phyloP scores from a whole-genome alignment of 2,888 invertebrate genomes.

The Halictus ligatus region DNA sequence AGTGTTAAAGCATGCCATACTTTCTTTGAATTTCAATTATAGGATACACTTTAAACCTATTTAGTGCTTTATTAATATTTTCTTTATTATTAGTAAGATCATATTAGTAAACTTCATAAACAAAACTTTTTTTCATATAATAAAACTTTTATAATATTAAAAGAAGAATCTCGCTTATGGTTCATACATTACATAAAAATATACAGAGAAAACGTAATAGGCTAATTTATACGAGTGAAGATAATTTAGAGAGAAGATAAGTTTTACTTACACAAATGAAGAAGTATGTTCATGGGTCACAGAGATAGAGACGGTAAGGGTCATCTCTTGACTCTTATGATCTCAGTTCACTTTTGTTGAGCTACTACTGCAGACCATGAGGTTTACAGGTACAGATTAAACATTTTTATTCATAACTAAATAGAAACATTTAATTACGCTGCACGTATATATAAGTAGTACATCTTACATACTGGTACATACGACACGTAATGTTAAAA shows the following conservation, averaged over 20 bases:
- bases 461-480: not conserved
- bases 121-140: not conserved
- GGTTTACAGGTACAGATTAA: slow-evolving; percentile 74
- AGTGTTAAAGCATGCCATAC: not conserved
- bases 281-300: slow-evolving; percentile 74
- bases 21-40: not conserved
- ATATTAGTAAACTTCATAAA: not conserved
- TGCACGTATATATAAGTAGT: not conserved
- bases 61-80: not conserved
- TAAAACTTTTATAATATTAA: not conserved
- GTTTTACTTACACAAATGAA: slow-evolving; percentile 72
- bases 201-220: slow-evolving; percentile 56
- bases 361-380: slow-evolving; percentile 77
- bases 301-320: slow-evolving; percentile 80
- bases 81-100: slow-evolving; percentile 5
- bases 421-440: slow-evolving; percentile 6
- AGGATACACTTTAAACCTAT: not conserved
- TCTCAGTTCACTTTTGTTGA: slow-evolving; percentile 78
- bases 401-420: slow-evolving; percentile 39
- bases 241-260: slow-evolving; percentile 77
- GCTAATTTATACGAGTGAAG: slow-evolving; percentile 61
- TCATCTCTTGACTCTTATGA: slow-evolving; percentile 81
- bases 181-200: slow-evolving; percentile 42
- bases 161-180: slow-evolving; percentile 15
- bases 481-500: not conserved